Percentiles rank a stretch among this genome's conserved stretches.
phyloP scores from a whole-genome alignment of 2,113 vertebrate species.

The Sander lucioperca region DNA sequence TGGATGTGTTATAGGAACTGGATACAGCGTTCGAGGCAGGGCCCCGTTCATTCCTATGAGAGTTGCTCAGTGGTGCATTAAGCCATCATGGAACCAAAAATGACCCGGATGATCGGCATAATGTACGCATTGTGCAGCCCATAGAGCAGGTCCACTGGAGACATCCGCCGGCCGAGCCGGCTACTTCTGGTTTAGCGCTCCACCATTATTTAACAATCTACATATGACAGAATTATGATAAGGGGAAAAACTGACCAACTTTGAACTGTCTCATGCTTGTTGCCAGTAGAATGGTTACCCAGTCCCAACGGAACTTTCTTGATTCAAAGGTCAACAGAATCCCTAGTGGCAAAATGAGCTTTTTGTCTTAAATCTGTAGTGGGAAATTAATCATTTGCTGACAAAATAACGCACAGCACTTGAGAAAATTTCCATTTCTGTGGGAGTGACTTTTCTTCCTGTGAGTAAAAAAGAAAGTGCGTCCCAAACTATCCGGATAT shows the following conservation, averaged over 20 bases:
- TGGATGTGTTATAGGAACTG: no score
- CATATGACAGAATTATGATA: no score
- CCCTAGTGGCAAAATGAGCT: slow-evolving; percentile 24
- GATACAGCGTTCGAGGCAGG: no score
- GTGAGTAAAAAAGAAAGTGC: slow-evolving; percentile 36
- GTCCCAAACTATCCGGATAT: neutral
- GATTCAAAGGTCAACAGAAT: slow-evolving; percentile 35
- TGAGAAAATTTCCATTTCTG: neutral
- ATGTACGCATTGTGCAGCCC: no score
- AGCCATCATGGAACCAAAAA: no score
- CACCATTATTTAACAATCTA: no score
- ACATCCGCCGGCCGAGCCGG: no score
- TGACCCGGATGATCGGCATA: no score
- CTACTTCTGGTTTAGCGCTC: no score
- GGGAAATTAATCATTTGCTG: slow-evolving; percentile 25
- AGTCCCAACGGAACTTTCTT: slow-evolving; percentile 2
- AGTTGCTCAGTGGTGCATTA: no score
- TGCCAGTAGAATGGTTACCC: slow-evolving; percentile 48
- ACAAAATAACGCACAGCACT: neutral
- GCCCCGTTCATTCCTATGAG: no score
- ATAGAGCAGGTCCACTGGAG: no score
- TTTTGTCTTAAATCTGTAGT: slow-evolving; percentile 36
- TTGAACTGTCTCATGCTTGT: slow-evolving; percentile 13
- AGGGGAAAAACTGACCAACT: neutral
- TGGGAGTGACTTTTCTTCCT: slow-evolving; percentile 36